Evolutionary conservation across 2,888 invertebrate genomes (phyloP), one percentile per base, ranked within the genome.

Genomic region (Philereme transversata): DNA sequence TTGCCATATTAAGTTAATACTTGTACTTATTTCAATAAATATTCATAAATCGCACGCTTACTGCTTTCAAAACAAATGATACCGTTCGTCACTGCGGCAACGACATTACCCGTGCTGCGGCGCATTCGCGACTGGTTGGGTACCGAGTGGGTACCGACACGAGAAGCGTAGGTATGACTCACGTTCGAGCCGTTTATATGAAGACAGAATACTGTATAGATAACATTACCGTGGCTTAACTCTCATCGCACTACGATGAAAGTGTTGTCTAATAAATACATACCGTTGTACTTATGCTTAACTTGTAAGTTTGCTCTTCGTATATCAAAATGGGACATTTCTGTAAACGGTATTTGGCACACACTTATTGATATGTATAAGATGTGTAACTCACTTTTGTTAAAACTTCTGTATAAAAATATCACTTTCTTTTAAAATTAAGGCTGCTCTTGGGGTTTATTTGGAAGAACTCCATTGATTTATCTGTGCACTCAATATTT

Each of bases 341-440:
- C 74, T 74, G 68, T 71, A 69, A 71, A 73, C 71, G 73, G 75
- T 69, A 79, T 86, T 88, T 88, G 88, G 88, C 88, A 88, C 88
- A 86, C 76, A 73, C 73, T 81, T 75, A 75, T 73, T 85, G 86
- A 86, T 87, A 86, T 86, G 85, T 85, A 72, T 71, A 76, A 81
- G 63, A 69, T 73, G 72, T 71, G 60, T 67, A 56, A 71, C 60
- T 71, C 59, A 57, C 72, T 72, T 60, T 71, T 52, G 68, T 71
- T 67, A 68, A 76, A 68, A 70, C 63, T 60, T 69, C 60, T 67
- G 60, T 83, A 79, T 71, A 81, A 80, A 81, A 80, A 79, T 78
- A 81, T 77, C 64, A 61, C 70, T 65, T 50, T 60, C 34, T 53
- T 64, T 57, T 60, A 57, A 60, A 67, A 63, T 54, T 48, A 62